phyloP scores from a whole-genome alignment of 2,797 vertebrate genomes.

The Tachyglossus aculeatus region DNA sequence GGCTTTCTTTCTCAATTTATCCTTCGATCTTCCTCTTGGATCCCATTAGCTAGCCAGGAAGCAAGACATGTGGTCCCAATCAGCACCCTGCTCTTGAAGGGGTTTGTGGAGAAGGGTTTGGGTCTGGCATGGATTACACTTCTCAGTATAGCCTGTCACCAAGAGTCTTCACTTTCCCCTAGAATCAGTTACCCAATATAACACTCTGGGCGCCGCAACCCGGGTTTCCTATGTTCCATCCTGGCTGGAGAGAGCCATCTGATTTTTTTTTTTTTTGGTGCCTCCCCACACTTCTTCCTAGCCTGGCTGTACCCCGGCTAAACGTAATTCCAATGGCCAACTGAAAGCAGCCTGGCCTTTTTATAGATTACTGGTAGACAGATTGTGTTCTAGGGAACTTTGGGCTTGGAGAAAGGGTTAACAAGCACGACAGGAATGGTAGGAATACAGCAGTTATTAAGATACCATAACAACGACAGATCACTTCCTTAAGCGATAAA shows the following conservation, averaged over 20 bases:
- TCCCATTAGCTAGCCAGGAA: slow-evolving; percentile 38
- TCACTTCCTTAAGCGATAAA: not conserved
- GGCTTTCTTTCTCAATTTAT: slow-evolving; percentile 32
- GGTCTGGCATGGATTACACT: slow-evolving; percentile 11
- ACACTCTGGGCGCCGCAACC: no score
- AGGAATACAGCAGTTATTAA: not conserved
- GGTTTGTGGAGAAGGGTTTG: not conserved
- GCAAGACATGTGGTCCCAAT: slow-evolving; percentile 18
- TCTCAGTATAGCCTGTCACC: not conserved
- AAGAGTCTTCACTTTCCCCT: not conserved
- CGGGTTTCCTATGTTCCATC: not conserved
- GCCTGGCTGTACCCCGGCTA: not conserved
- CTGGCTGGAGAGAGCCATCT: not conserved
- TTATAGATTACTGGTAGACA: not conserved
- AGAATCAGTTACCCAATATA: not conserved
- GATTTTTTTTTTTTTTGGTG: not conserved
- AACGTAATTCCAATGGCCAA: not conserved
- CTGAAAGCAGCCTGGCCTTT: not conserved
- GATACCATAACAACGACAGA: not conserved
- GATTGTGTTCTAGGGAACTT: not conserved
- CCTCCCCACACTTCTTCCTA: not conserved
- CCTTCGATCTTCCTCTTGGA: not conserved
- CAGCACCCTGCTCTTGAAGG: slow-evolving; percentile 18
- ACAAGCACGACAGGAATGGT: no score
- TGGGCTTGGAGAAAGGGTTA: not conserved